Evolutionary conservation across 2,113 vertebrate genomes (phyloP), one percentile per base, ranked within the genome.

Genomic region (Peromyscus leucopus): DNA sequence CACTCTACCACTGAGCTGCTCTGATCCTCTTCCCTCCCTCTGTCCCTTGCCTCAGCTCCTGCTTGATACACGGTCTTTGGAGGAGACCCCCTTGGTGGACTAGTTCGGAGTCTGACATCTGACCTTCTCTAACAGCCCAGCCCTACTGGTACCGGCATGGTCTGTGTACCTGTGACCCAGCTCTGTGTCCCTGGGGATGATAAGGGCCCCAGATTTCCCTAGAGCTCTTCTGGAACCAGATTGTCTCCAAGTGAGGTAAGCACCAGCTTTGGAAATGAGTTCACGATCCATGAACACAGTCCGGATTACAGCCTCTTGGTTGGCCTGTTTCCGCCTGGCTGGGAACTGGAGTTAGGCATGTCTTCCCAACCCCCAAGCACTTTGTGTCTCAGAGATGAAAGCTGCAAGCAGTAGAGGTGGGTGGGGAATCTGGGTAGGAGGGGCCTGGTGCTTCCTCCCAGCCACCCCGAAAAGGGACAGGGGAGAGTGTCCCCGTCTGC

Each of bases 391-490:
- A 84, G 79, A 91, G 59, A 39, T 39, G 51, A 90, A 95, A 63
- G 67, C 61, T 36, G 76, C 39, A 19, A 92, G 82, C 65, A 26
- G 91, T 55, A 55, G 51, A 88, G 65, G 67, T 65, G 51, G 92
- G 96, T 13, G 61, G 92, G 84, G 95, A 90, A 61, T 74, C 80
- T 2, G 0, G 79, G 48, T 46, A n/a, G 96, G 89, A 42, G 96
- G 84, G 80, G 65, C 90, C 57, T 16, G 6, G 61, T 1, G n/a
- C 84, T 97, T 96, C 93, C 97, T 94, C 89, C 93, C 28, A 69
- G 85, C 9, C 0, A 0, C 61, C 59, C 42, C n/a, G 21, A 51
- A 90, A 36, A 67, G 26, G 11, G 22, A 57, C 21, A 48, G 36
- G n/a, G 48, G 28, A 82, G 33, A 26, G n/a, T 75, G 76, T 57